Evolutionary conservation across 2,888 invertebrate species (phyloP).

Genomic region (Acronicta aceris): DNA sequence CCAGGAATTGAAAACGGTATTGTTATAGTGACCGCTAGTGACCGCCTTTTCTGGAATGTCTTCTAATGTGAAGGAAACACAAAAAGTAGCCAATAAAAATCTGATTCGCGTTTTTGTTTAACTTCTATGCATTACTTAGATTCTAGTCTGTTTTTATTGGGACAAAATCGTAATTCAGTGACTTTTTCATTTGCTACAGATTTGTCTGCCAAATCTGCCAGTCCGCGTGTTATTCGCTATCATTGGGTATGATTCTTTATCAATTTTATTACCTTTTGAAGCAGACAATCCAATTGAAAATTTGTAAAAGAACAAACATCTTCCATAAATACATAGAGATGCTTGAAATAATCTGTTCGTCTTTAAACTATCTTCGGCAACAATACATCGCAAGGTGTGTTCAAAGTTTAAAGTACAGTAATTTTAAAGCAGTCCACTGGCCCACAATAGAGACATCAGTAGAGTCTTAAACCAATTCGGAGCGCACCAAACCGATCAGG

Average conservation of each 20-base stretch:
- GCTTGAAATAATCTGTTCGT: not conserved
- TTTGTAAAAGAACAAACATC: not conserved
- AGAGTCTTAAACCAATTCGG: slow-evolving; percentile 48
- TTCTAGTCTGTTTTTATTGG: too few relatives aligned
- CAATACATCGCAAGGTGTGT: slow-evolving; percentile 11
- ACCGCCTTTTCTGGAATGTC: slow-evolving; percentile 36
- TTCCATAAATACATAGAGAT: not conserved
- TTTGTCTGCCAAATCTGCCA: too few relatives aligned
- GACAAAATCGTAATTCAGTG: too few relatives aligned
- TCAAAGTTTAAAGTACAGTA: slow-evolving; percentile 18
- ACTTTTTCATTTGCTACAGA: too few relatives aligned
- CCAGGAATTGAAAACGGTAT: slow-evolving; percentile 51
- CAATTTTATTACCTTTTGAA: too few relatives aligned
- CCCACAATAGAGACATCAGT: slow-evolving; percentile 52
- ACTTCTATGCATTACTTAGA: too few relatives aligned
- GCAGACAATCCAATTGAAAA: not conserved
- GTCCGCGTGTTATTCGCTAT: too few relatives aligned
- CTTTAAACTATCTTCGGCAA: slow-evolving; percentile 10
- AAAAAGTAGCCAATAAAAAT: too few relatives aligned
- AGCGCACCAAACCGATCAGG: slow-evolving; percentile 65
- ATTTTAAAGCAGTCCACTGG: slow-evolving; percentile 21
- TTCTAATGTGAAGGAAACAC: not conserved
- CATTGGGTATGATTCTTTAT: too few relatives aligned
- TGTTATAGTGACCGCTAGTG: slow-evolving; percentile 36
- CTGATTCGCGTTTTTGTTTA: too few relatives aligned